Evolutionary conservation across 2,797 vertebrate genomes (phyloP), one percentile per base, ranked within the genome.

Genomic region (Epinephelus malabaricus): DNA sequence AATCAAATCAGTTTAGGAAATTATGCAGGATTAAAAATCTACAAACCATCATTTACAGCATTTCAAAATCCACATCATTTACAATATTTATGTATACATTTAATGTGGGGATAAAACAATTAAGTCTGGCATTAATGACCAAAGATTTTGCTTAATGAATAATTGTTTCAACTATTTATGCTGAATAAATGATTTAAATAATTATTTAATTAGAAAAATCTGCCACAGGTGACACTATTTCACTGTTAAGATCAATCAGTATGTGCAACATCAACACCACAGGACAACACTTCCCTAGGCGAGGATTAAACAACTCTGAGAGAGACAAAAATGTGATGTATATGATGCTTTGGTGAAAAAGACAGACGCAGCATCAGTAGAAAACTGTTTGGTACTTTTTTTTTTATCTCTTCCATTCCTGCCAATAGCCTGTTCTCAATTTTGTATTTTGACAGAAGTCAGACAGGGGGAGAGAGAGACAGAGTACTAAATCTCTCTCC

Each of bases 381-480:
- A 72, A 69, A 54, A 50, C 2, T 9, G 34, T 67, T 72, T 70
- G 40, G 40, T 10, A 30, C 69, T 76, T 64, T 78, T 83, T 61
- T 78, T 83, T 85, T 60, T 9, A 68, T 84, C 65, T 54, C 17
- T 12, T 34, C 53, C 5, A 15, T 54, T 82, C 51, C 75, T 84
- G 84, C 77, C 76, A 82, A 78, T 73, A 78, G 73, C 53, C 73
- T 80, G 73, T 78, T 76, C 73, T 83, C 68, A 70, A 73, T 84
- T 82, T 83, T 76, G 62, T 87, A 70, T 88, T 86, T 84, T 79
- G 75, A 87, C 78, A 86, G 75, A 81, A 89, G 84, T 88, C 78
- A 72, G 82, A 73, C 61, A 53, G 30, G 19, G 10, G 18, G 43
- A 46, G 23, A 69, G 66, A 40, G 69, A 62, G 69, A 73, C 47